Conservation (phyloP, 2,113 vertebrate species). For the Paralichthys olivaceus region DNA sequence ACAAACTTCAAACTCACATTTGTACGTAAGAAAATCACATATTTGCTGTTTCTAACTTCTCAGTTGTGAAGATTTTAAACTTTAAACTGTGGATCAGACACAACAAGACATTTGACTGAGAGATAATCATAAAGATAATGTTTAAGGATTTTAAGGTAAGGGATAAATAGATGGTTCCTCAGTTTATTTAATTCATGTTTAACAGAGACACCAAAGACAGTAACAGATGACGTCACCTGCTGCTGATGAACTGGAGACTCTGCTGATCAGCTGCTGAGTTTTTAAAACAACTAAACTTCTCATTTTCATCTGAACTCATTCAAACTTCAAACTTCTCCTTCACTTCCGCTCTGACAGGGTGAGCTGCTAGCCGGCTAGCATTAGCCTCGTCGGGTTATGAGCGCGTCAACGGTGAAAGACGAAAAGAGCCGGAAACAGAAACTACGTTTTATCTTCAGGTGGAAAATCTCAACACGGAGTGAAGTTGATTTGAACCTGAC, state of each 20-base stretch:
- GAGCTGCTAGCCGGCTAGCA: slow-evolving; percentile 15
- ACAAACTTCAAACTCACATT: no score
- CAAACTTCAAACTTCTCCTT: neutral
- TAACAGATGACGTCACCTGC: slow-evolving; percentile 42
- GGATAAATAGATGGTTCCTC: no score
- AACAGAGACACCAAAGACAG: no score
- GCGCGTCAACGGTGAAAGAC: neutral
- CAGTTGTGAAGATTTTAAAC: no score
- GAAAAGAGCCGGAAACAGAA: neutral
- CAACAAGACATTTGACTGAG: no score
- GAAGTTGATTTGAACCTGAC: neutral
- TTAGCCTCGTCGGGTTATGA: neutral
- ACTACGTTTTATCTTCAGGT: neutral
- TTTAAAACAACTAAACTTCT: slow-evolving; percentile 3
- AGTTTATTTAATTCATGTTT: no score
- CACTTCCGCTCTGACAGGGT: neutral
- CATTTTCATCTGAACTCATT: neutral
- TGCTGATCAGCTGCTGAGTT: slow-evolving; percentile 27
- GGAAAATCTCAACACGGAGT: neutral
- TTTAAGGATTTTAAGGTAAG: no score
- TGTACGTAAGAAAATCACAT: no score
- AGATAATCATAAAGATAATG: no score
- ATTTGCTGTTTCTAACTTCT: no score
- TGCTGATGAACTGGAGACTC: slow-evolving; percentile 25
- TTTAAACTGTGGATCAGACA: no score